These are phyloP conservation scores for Drosophila simulans DNA, from an alignment of 1,140 invertebrate species.

Conservation along the genomic window DNA sequence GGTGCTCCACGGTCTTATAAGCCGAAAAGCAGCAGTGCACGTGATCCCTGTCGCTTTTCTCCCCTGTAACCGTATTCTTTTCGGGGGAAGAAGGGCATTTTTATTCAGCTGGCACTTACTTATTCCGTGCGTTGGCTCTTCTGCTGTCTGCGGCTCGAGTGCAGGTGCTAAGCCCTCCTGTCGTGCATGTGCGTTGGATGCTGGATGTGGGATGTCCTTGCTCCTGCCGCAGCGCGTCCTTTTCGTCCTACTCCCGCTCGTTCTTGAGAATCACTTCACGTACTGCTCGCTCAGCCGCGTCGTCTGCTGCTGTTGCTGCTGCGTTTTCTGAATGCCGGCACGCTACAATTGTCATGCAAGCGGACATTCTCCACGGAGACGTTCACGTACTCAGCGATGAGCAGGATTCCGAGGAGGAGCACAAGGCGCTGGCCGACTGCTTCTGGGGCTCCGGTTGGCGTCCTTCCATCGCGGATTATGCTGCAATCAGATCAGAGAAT, in stretches of 20 bases:
- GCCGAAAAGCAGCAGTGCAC: conserved; percentile 14
- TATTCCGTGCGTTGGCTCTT: conserved; percentile 67
- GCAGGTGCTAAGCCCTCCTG: conserved; percentile 69
- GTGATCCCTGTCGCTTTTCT: background rate
- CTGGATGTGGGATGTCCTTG: conserved; percentile 25
- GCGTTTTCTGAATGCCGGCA: conserved; percentile 79
- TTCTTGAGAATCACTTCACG: conserved; percentile 76
- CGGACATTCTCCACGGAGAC: conserved; percentile 68
- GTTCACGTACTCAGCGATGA: conserved; percentile 65
- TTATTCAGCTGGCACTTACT: conserved; percentile 62
- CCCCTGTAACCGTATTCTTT: conserved; percentile 17
- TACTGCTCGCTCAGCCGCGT: conserved; percentile 69
- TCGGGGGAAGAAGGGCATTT: conserved; percentile 20
- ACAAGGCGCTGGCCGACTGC: conserved; percentile 18
- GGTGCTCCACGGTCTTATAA: conserved; percentile 44
- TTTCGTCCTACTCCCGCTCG: conserved; percentile 18
- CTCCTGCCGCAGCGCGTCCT: conserved; percentile 5
- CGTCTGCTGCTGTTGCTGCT: conserved; percentile 53
- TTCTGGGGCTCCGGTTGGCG: conserved; percentile 37
- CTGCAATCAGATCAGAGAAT: conserved; percentile 34
- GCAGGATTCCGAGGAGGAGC: conserved; percentile 7
- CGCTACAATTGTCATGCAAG: conserved; percentile 82
- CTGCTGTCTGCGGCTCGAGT: conserved; percentile 53
- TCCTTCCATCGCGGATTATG: conserved; percentile 20
- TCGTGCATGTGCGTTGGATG: conserved; percentile 30